Base-by-base conservation (phyloP, 2,888 invertebrate species). In the Dioctria linearis region DNA sequence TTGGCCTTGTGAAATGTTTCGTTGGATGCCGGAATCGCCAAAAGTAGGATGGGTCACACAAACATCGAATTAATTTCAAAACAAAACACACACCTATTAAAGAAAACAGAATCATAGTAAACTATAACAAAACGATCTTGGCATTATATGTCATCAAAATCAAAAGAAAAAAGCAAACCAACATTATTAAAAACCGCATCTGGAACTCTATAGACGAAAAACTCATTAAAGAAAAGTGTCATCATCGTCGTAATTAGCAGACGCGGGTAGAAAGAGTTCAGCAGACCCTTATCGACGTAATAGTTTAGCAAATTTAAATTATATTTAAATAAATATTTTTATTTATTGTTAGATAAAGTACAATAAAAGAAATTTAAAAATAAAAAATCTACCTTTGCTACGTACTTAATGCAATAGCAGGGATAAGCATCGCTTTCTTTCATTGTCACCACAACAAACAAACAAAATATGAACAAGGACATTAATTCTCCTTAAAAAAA, bases 1-100 rank as follows among this genome's bases (percentile, higher is more conserved):
- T 87, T 88, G 88, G 89, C 89, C 88, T 87, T 88, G 88, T 87
- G 87, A 86, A 87, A 86, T 88, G 85, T 87, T 88, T 86, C 87
- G 88, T 86, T 89, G 88, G 88, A 88, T 88, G 87, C 88, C 89
- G 88, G 88, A 88, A 87, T 76, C 76, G 63, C 76, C 76, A 76
- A 76, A 76, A 76, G 11, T 76, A 63, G 76, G 61, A 76, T 76
- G 76, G 63, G 49, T 61, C 76, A 76, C 49, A 61, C 75, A 81
- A 79, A 79, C 67, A 79, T 67, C 67, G 79, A 67, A 82, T 71
- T 63, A 75, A 13, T 69, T 73, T 63, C 71, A 80, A 80, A 73
- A 80, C 25, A 25, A 25, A 25, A 25, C 25, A 25, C 25, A 25
- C 46, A 69, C 40, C 59, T 40, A 63, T 49, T 39, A 65, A 65